These are phyloP conservation scores for Peromyscus attwateri DNA, from an alignment of 2,797 vertebrate species.

Conservation along the genomic window DNA sequence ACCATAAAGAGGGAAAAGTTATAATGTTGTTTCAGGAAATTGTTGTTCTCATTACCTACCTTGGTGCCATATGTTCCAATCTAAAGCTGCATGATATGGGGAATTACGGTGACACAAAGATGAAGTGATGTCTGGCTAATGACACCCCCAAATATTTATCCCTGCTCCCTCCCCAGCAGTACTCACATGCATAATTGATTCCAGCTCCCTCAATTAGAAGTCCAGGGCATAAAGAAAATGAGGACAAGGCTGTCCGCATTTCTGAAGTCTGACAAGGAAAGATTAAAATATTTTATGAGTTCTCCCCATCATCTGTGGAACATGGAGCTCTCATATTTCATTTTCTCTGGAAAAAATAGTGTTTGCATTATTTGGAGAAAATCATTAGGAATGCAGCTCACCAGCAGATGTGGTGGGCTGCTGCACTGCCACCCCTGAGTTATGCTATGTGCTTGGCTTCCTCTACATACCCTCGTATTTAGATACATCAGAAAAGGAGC, in stretches of 20 bases:
- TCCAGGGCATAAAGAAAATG: slow-evolving; percentile 82
- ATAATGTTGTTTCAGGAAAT: slow-evolving; percentile 81
- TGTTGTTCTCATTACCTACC: slow-evolving; percentile 84
- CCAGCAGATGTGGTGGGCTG: not conserved
- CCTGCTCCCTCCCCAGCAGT: slow-evolving; percentile 81
- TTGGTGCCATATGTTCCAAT: slow-evolving; percentile 87
- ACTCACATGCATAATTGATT: slow-evolving; percentile 87
- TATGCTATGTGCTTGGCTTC: slow-evolving; percentile 5
- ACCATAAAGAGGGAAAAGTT: slow-evolving; percentile 83
- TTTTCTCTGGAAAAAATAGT: slow-evolving; percentile 72
- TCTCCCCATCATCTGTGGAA: slow-evolving; percentile 74
- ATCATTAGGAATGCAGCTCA: slow-evolving; percentile 67
- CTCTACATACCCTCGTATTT: not conserved
- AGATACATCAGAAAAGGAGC: not conserved
- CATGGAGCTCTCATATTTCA: not conserved
- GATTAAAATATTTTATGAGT: slow-evolving; percentile 71
- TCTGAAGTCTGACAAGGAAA: slow-evolving; percentile 74
- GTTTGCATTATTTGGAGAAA: slow-evolving; percentile 76
- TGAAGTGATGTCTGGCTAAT: slow-evolving; percentile 85
- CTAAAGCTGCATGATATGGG: slow-evolving; percentile 82
- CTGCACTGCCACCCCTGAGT: not conserved
- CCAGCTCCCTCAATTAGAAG: slow-evolving; percentile 84
- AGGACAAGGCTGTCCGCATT: slow-evolving; percentile 80
- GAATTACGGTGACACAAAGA: slow-evolving; percentile 86
- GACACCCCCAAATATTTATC: slow-evolving; percentile 87